Percentiles rank a stretch among this genome's conserved stretches.
Conservation (phyloP, 2,113 vertebrate species). For the Pandion haliaetus region DNA sequence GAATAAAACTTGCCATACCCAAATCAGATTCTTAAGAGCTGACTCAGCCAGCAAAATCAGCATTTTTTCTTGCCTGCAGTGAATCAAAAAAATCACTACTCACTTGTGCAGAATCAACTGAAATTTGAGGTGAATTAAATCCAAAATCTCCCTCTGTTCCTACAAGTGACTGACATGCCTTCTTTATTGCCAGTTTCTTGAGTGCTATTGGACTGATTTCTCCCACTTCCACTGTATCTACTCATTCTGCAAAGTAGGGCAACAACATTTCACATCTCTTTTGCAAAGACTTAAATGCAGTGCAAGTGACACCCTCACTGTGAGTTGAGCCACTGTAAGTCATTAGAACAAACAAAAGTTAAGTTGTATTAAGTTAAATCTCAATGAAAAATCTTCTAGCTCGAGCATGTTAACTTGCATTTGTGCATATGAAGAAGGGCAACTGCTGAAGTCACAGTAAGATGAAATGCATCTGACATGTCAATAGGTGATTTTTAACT, state of each 20-base stretch:
- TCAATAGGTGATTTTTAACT: neutral
- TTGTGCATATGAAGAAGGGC: neutral
- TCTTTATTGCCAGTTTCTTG: constrained; percentile 52
- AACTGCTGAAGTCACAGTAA: neutral
- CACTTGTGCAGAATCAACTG: constrained; percentile 36
- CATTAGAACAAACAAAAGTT: neutral
- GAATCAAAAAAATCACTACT: constrained; percentile 34
- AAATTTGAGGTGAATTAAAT: constrained; percentile 63
- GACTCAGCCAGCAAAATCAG: constrained; percentile 64
- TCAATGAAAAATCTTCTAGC: neutral
- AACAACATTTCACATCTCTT: constrained; percentile 1
- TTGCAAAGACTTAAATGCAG: neutral
- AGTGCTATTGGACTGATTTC: constrained; percentile 53
- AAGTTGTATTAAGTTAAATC: neutral
- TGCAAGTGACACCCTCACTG: neutral
- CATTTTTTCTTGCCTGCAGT: constrained; percentile 32
- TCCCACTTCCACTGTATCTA: constrained; percentile 23
- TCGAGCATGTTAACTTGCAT: neutral
- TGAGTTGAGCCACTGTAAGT: neutral
- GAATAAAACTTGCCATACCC: neutral
- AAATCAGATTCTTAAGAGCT: constrained; percentile 13
- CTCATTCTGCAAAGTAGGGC: constrained; percentile 47
- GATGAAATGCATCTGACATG: neutral
- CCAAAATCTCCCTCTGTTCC: constrained; percentile 62
- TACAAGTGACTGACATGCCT: constrained; percentile 52